These are phyloP conservation scores for Cotesia congregata DNA, from an alignment of 2,888 invertebrate genomes.

Conservation along the genomic window DNA sequence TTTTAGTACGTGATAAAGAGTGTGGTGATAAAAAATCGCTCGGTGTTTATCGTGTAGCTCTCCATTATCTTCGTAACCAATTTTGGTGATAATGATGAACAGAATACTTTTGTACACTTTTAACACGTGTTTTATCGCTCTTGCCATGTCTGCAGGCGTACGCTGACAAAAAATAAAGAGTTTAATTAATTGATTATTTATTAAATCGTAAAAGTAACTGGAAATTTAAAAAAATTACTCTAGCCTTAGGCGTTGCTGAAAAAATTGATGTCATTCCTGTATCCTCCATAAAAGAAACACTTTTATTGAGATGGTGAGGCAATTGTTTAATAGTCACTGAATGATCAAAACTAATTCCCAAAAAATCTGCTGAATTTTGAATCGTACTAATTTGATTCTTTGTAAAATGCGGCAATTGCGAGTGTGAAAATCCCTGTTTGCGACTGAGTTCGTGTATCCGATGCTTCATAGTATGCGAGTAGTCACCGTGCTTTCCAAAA, in stretches of 20 bases:
- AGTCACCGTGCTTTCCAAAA: conserved; percentile 76
- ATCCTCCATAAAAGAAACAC: conserved; percentile 37
- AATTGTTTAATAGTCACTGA: conserved; percentile 31
- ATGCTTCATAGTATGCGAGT: conserved; percentile 77
- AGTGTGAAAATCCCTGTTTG: conserved; percentile 74
- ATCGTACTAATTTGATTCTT: conserved; percentile 46
- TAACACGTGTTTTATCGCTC: conserved; percentile 73
- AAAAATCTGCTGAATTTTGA: conserved; percentile 52
- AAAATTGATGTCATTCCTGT: conserved; percentile 26
- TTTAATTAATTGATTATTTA: neutral
- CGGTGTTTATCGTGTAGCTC: conserved; percentile 71
- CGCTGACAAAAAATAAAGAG: conserved; percentile 67
- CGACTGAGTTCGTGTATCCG: conserved; percentile 74
- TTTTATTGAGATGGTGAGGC: neutral
- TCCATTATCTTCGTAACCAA: conserved; percentile 73
- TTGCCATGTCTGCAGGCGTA: conserved; percentile 76
- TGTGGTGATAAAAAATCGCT: conserved; percentile 63
- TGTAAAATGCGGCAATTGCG: conserved; percentile 74
- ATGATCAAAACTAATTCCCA: conserved; percentile 54
- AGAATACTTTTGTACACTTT: conserved; percentile 72
- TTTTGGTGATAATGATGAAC: conserved; percentile 75
- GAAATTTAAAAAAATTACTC: conserved; percentile 14
- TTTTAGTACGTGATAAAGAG: conserved; percentile 52
- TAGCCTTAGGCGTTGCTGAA: neutral
- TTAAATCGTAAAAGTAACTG: neutral